Percentiles rank a stretch among this genome's conserved stretches.
Evolutionary conservation across 2,113 vertebrate species (phyloP).

Genomic region (Penelope pileata): DNA sequence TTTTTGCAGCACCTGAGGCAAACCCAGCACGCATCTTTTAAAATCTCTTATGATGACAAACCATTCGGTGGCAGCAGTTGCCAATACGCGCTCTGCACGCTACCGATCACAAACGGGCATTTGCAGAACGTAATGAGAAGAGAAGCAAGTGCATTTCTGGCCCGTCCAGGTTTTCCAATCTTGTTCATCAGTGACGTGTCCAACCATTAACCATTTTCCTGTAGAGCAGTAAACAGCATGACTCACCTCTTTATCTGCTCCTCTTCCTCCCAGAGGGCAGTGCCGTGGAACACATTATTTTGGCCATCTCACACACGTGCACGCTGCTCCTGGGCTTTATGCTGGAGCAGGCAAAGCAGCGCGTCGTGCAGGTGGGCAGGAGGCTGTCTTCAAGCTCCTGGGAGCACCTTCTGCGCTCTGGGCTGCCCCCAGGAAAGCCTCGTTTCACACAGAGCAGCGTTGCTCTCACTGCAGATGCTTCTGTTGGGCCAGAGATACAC

Average conservation of each 20-base stretch:
- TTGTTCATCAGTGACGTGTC: background rate
- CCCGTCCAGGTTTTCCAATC: conserved; percentile 2
- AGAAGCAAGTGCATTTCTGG: conserved; percentile 1
- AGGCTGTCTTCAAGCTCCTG: background rate
- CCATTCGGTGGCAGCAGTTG: background rate
- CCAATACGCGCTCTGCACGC: background rate
- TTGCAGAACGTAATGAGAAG: conserved; percentile 1
- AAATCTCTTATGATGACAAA: conserved; percentile 1
- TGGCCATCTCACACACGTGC: background rate
- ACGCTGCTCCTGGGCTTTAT: background rate
- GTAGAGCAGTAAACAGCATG: conserved; percentile 44
- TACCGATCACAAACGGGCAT: background rate
- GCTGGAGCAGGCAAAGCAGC: background rate
- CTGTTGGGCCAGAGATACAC: background rate
- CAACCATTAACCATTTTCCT: conserved; percentile 36
- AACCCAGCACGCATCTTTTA: background rate
- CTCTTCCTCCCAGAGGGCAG: conserved; percentile 40
- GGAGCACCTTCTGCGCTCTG: background rate
- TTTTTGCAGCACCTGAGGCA: background rate
- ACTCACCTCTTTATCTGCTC: conserved; percentile 60
- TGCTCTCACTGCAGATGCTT: background rate
- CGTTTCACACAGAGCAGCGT: background rate
- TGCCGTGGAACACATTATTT: background rate
- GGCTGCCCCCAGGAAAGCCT: background rate
- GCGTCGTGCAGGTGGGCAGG: background rate